A percentile compares a stretch with the other conserved stretches of the same genome.
These are phyloP conservation scores for Leucosticte australis DNA, from an alignment of 2,113 vertebrate genomes.

Conservation along the genomic window DNA sequence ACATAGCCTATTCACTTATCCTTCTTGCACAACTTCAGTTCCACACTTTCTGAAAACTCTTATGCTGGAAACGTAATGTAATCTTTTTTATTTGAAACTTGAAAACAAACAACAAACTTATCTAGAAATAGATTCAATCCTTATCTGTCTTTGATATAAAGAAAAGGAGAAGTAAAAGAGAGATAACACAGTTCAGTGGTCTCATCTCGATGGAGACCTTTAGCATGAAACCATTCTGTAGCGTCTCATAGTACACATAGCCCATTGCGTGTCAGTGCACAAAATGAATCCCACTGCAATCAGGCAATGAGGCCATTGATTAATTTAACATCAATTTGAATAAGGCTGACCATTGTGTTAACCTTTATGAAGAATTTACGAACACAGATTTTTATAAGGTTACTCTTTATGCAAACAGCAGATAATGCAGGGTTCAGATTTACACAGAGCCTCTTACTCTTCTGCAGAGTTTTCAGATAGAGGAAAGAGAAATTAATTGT, in stretches of 20 bases:
- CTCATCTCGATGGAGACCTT: not conserved
- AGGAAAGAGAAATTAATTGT: not conserved
- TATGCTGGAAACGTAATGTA: not conserved
- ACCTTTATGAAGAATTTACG: not conserved
- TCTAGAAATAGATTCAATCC: not conserved
- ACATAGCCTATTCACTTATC: not conserved
- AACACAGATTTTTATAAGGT: not conserved
- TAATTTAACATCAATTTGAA: not conserved
- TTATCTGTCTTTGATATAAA: not conserved
- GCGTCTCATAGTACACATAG: not conserved
- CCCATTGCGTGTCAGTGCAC: too few species aligned
- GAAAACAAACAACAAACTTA: not conserved
- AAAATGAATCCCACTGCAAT: not conserved
- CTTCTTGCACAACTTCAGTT: not conserved
- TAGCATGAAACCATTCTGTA: not conserved
- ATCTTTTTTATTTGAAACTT: not conserved
- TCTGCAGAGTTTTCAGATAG: not conserved
- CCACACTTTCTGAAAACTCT: not conserved
- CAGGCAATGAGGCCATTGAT: not conserved
- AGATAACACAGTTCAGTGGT: not conserved
- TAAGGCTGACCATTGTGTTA: not conserved
- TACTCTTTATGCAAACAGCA: not conserved
- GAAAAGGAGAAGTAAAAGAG: not conserved
- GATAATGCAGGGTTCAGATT: not conserved
- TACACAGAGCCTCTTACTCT: not conserved